Evolutionary conservation across 2,888 invertebrate species (phyloP).

Genomic region (Synanthedon vespiformis): DNA sequence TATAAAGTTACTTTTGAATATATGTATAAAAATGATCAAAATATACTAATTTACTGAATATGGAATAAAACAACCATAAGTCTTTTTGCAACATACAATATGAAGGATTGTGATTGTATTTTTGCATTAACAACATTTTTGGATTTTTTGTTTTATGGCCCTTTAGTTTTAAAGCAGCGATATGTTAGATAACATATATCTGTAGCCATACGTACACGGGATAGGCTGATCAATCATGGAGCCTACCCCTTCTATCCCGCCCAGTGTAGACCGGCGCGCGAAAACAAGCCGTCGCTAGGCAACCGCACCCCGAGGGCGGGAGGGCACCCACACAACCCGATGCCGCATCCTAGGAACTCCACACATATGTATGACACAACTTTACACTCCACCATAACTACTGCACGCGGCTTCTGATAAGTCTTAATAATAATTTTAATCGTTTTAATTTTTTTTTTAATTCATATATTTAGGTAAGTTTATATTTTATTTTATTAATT

Average conservation of each 20-base stretch:
- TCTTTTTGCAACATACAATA: too few relatives aligned
- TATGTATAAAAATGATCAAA: too few relatives aligned
- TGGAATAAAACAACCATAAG: too few relatives aligned
- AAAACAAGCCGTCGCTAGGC: constrained; percentile 67
- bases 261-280: constrained; percentile 48
- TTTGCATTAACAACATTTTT: too few relatives aligned
- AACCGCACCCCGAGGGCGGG: constrained; percentile 26
- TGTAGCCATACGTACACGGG: constrained; percentile 57
- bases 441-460: not conserved
- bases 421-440: not conserved
- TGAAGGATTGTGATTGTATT: too few relatives aligned
- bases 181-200: constrained; percentile 27
- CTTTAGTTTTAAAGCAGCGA: too few relatives aligned
- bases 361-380: constrained; percentile 43
- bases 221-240: constrained; percentile 70
- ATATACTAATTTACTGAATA: too few relatives aligned
- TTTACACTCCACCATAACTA: constrained; percentile 8
- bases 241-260: constrained; percentile 68
- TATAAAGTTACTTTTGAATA: too few relatives aligned
- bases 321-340: constrained; percentile 30
- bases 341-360: constrained; percentile 43
- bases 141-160: too few relatives aligned
- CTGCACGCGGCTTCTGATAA: not conserved
- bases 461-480: too few relatives aligned
- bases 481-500: too few relatives aligned